These are phyloP conservation scores for Tenebrosternarchus preto DNA, from an alignment of 2,113 vertebrate genomes.

Conservation along the genomic window DNA sequence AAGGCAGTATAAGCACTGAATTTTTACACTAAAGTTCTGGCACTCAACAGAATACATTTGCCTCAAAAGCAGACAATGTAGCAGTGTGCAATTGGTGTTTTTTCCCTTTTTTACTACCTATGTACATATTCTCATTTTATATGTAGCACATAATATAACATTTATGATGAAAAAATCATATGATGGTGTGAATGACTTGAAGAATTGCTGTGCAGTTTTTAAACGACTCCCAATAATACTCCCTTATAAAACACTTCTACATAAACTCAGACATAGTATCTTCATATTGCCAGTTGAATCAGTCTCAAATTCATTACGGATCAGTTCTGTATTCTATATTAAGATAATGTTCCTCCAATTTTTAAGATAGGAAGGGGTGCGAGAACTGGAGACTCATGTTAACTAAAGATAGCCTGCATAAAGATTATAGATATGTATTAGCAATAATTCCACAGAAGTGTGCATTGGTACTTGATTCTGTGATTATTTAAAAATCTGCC, in stretches of 20 bases:
- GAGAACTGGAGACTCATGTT: not conserved
- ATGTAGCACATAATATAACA: slow-evolving; percentile 89
- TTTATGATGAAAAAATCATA: slow-evolving; percentile 57
- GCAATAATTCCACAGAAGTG: slow-evolving; percentile 16
- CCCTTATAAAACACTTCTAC: slow-evolving; percentile 56
- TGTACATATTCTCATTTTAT: slow-evolving; percentile 85
- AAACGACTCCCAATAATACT: slow-evolving; percentile 52
- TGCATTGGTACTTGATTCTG: slow-evolving; percentile 47
- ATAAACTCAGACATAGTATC: not conserved
- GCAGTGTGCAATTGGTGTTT: slow-evolving; percentile 92
- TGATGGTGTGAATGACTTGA: slow-evolving; percentile 76
- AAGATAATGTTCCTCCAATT: not conserved
- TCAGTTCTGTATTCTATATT: slow-evolving; percentile 11
- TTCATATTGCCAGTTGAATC: slow-evolving; percentile 5
- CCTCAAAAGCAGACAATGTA: slow-evolving; percentile 98
- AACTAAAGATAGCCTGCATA: not conserved
- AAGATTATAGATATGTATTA: not conserved
- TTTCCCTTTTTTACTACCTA: slow-evolving; percentile 92
- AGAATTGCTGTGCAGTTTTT: slow-evolving; percentile 84
- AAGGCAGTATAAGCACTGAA: slow-evolving; percentile 91
- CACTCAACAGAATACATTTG: slow-evolving; percentile 84
- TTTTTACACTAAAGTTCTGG: slow-evolving; percentile 90
- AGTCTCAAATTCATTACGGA: slow-evolving; percentile 6
- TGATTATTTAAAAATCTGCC: slow-evolving; percentile 44
- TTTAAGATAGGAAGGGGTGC: not conserved